phyloP scores from a whole-genome alignment of 1,140 invertebrate species.

The Phortica variegata region DNA sequence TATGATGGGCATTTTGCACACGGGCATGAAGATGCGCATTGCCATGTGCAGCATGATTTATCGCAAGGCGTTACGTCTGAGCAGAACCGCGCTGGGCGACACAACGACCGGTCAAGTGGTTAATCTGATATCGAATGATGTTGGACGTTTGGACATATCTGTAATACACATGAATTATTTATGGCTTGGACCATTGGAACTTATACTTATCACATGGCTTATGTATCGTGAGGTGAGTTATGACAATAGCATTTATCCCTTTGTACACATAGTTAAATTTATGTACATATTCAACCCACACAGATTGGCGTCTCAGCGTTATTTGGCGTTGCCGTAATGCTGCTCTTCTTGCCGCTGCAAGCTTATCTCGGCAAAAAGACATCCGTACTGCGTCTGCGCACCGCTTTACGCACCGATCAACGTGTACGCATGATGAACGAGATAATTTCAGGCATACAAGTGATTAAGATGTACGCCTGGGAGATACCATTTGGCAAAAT shows the following conservation, averaged over 20 bases:
- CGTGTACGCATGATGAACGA: conserved; percentile 86
- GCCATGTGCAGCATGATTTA: conserved; percentile 79
- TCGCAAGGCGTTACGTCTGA: conserved; percentile 73
- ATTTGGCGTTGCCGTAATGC: conserved; percentile 74
- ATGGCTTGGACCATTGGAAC: conserved; percentile 81
- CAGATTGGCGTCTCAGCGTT: conserved; percentile 73
- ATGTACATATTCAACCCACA: no score
- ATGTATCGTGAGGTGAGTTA: conserved; percentile 65
- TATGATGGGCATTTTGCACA: conserved; percentile 72
- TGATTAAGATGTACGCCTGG: conserved; percentile 93
- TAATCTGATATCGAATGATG: conserved; percentile 90
- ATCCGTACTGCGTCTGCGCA: conserved; percentile 66
- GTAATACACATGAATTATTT: conserved; percentile 73
- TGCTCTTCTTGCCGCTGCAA: conserved; percentile 84
- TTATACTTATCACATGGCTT: conserved; percentile 72
- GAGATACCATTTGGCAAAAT: conserved; percentile 75
- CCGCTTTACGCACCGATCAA: conserved; percentile 78
- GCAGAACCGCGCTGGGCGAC: conserved; percentile 69
- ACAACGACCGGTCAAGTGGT: conserved; percentile 86
- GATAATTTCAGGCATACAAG: conserved; percentile 85
- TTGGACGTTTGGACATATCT: conserved; percentile 70
- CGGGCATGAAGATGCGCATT: conserved; percentile 78
- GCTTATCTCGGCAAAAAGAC: conserved; percentile 73
- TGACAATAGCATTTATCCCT: neutral
- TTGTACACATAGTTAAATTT: no score